A percentile compares a stretch with the other conserved stretches of the same genome.
Conservation (phyloP, 2,888 invertebrate species). For the Epicampocera succincta region DNA sequence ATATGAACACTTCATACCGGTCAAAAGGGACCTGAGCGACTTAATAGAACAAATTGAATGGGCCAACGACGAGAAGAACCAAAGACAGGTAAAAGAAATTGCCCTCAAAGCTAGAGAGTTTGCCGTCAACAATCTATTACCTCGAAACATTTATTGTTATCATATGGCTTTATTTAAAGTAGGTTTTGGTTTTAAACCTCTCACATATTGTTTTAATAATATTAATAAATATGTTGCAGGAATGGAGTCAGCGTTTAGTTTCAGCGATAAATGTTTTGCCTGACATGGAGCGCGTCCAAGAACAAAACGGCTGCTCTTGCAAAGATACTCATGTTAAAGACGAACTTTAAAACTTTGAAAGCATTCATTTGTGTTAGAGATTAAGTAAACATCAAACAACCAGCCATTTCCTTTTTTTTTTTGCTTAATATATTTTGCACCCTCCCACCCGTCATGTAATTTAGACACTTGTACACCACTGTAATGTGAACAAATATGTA, state of each 20-base stretch:
- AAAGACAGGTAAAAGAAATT: conserved; percentile 84
- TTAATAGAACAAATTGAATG: conserved; percentile 89
- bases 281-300: conserved; percentile 85
- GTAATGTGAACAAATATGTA: conserved; percentile 31
- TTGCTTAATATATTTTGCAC: conserved; percentile 40
- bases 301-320: conserved; percentile 79
- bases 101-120: conserved; percentile 86
- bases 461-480: conserved; percentile 38
- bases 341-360: conserved; percentile 75
- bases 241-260: conserved; percentile 87
- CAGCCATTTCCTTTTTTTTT: conserved; percentile 42
- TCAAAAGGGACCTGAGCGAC: conserved; percentile 90
- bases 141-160: conserved; percentile 93
- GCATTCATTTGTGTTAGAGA: conserved; percentile 21
- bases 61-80: conserved; percentile 88
- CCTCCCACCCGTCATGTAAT: conserved; percentile 1
- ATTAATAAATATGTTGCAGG: too few relatives aligned
- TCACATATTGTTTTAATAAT: conserved; percentile 7
- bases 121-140: conserved; percentile 89
- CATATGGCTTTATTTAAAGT: conserved; percentile 88
- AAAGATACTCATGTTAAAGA: conserved; percentile 74
- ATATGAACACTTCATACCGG: conserved; percentile 91
- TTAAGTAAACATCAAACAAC: conserved; percentile 20
- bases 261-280: conserved; percentile 83
- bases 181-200: conserved; percentile 62